Conservation (phyloP, 2,888 invertebrate genomes). For the Pocota personata region DNA sequence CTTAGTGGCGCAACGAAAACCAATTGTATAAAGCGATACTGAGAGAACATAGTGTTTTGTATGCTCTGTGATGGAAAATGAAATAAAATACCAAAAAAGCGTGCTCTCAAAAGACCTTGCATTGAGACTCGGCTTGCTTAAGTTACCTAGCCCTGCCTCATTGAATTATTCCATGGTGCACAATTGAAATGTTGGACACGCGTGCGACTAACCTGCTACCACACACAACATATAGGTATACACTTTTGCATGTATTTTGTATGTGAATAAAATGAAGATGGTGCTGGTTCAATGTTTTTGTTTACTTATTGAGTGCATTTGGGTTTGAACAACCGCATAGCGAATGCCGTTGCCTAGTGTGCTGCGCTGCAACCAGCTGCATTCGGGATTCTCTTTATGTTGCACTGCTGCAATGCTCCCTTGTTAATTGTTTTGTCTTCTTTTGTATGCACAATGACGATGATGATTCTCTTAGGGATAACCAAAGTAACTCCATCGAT, state of each 20-base stretch:
- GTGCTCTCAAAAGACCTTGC: too few relatives aligned
- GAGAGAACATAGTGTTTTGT: too few relatives aligned
- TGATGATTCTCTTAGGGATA: constrained; percentile 24
- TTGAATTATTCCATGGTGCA: not conserved
- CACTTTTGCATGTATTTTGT: not conserved
- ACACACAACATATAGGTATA: not conserved
- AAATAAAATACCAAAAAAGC: too few relatives aligned
- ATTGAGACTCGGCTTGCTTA: too few relatives aligned
- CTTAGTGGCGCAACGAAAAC: too few relatives aligned
- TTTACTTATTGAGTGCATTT: constrained; percentile 36
- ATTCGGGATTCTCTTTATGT: constrained; percentile 4
- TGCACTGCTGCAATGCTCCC: constrained; percentile 27
- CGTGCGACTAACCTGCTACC: constrained; percentile 36
- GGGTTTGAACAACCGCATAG: not conserved
- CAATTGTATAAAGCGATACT: too few relatives aligned
- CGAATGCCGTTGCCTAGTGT: not conserved
- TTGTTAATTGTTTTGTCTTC: constrained; percentile 61
- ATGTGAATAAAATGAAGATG: constrained; percentile 19
- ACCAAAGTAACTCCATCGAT: not conserved
- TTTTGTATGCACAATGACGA: constrained; percentile 37
- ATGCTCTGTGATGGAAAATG: too few relatives aligned
- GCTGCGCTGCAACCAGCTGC: constrained; percentile 25
- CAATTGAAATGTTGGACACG: constrained; percentile 33
- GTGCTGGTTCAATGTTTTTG: constrained; percentile 28
- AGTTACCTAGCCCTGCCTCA: not conserved